Conservation (phyloP, 2,113 vertebrate genomes). For the Trinectes maculatus region DNA sequence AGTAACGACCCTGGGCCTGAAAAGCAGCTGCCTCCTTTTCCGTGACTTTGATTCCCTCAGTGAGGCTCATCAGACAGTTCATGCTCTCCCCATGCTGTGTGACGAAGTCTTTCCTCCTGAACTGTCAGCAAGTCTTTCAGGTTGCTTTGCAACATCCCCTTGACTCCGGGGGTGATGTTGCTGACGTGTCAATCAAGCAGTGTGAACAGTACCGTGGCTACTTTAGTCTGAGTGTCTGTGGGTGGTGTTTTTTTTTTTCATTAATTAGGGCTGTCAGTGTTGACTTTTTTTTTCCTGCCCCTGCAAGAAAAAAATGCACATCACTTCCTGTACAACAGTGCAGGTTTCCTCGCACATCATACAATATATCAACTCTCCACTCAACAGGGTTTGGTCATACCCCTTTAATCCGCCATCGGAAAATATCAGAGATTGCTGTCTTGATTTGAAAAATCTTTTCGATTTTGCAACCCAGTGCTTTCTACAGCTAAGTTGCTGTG, state of each 20-base stretch:
- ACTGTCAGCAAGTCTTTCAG: conserved; percentile 31
- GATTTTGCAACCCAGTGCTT: too few species aligned
- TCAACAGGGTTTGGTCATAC: too few species aligned
- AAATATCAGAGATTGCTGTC: too few species aligned
- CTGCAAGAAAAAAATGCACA: too few species aligned
- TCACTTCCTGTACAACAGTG: too few species aligned
- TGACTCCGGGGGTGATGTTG: not conserved
- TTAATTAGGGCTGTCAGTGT: not conserved
- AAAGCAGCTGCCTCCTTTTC: conserved; percentile 16
- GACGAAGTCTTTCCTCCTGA: conserved; percentile 7
- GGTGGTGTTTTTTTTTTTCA: conserved; percentile 1
- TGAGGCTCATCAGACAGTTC: conserved; percentile 22
- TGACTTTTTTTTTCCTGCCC: too few species aligned
- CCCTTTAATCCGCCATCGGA: too few species aligned
- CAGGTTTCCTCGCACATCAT: not conserved
- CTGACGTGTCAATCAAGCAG: conserved; percentile 27
- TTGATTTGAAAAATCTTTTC: too few species aligned
- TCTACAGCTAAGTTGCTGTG: not conserved
- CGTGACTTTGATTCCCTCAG: conserved; percentile 21
- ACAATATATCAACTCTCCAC: not conserved
- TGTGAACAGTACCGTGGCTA: not conserved
- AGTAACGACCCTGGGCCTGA: conserved; percentile 15
- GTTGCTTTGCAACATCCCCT: not conserved
- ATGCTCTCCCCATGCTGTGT: conserved; percentile 20
- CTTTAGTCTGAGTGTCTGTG: not conserved